Evolutionary conservation across 2,797 vertebrate species (phyloP), one percentile per base, ranked within the genome.

Genomic region (Toxotes lorentzi): DNA sequence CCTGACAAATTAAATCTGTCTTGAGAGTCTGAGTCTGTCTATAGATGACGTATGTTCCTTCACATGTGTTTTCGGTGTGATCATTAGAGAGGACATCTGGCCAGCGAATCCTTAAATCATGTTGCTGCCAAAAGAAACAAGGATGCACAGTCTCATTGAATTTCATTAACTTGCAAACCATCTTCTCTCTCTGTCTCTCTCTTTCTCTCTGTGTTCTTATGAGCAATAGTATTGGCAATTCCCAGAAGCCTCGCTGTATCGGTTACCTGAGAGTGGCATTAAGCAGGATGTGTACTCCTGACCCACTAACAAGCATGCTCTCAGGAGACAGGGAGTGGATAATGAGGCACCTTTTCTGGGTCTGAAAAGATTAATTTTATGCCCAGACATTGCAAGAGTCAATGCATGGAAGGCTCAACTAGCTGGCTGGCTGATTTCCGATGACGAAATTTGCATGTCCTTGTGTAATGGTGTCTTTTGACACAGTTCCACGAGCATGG

Each of bases 71-170:
- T 71, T 76, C 71, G 47, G 78, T 23, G 54, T 12, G n/a, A 69
- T 81, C 79, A 82, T 84, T 88, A 86, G 67, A 27, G 77, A 60
- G 76, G 87, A 88, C 89, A 90, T 89, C 89, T 88, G 89, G 68
- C 73, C 68, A 32, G 27, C 45, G 51, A 84, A 63, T 87, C 80
- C 75, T 88, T 81, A 84, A 84, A 86, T 88, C 82, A 84, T 77
- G 83, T 85, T 76, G 58, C 77, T 84, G 85, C 79, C 81, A 87
- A 82, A 66, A 54, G 38, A 83, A 76, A 84, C 73, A 64, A 76
- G 50, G 81, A 86, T 47, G 59, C 70, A 83, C 56, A 30, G 21
- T 81, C 76, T 75, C 84, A 56, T n/a, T 85, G 79, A 87, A 85
- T 89, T 83, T 81, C 76, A 91, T 90, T 87, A 90, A 80, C 86